Evolutionary conservation across 2,113 vertebrate genomes (phyloP).

Genomic region (Plectropomus leopardus): DNA sequence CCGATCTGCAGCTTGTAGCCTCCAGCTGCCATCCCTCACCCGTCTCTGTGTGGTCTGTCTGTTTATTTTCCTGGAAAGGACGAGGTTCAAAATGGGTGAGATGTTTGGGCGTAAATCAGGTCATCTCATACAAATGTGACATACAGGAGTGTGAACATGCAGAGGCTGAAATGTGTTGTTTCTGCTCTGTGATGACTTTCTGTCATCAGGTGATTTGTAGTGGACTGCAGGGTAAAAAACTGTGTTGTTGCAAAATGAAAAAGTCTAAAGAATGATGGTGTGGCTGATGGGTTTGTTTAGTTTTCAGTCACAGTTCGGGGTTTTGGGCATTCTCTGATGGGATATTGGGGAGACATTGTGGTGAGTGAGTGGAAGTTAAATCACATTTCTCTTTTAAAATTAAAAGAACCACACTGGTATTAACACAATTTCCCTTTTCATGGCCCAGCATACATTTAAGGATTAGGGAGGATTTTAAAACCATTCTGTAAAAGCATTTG

Average conservation of each 20-base stretch:
- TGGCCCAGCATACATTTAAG: neutral
- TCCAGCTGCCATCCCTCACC: constrained; percentile 55
- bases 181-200: constrained; percentile 13
- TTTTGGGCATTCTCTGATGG: neutral
- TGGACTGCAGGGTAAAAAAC: constrained; percentile 31
- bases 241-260: constrained; percentile 12
- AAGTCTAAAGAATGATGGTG: neutral
- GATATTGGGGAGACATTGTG: neutral
- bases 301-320: constrained; percentile 4
- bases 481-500: constrained; percentile 1
- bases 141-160: constrained; percentile 14
- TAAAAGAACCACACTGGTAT: neutral
- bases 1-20: constrained; percentile 15
- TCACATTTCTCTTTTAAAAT: neutral
- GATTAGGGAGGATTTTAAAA: neutral
- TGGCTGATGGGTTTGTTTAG: constrained; percentile 21
- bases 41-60: constrained; percentile 65
- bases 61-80: constrained; percentile 65
- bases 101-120: constrained; percentile 51
- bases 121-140: constrained; percentile 55
- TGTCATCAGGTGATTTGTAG: constrained; percentile 33
- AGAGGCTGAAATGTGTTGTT: constrained; percentile 41
- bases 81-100: constrained; percentile 41
- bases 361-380: constrained; percentile 10
- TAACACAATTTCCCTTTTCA: neutral